These are phyloP conservation scores for Nasonia giraulti DNA, from an alignment of 1,140 invertebrate genomes.

Conservation along the genomic window DNA sequence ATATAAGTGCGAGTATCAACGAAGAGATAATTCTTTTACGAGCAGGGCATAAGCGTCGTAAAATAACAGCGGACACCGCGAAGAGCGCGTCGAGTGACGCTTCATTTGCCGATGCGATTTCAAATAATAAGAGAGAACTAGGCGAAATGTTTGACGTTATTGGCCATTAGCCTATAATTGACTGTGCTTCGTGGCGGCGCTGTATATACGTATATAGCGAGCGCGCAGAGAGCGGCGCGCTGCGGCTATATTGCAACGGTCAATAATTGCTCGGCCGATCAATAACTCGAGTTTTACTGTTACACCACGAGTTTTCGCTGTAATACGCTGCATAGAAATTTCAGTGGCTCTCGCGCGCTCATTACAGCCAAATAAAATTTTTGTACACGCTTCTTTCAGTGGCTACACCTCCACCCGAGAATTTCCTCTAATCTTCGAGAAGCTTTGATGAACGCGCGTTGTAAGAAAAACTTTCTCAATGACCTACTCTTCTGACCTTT, in stretches of 20 bases:
- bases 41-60: constrained; percentile 10
- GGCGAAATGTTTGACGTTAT: constrained; percentile 21
- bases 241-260: constrained; percentile 8
- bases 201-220: no score
- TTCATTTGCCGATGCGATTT: constrained; percentile 32
- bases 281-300: constrained; percentile 31
- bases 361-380: not conserved
- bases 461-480: constrained; percentile 45
- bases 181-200: not conserved
- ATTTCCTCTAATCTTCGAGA: constrained; percentile 40
- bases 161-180: constrained; percentile 38
- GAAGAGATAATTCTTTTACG: constrained; percentile 22
- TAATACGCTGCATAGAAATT: constrained; percentile 6
- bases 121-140: constrained; percentile 29
- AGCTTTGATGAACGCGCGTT: constrained; percentile 26
- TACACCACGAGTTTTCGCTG: constrained; percentile 7
- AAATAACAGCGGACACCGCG: not conserved
- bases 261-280: constrained; percentile 38
- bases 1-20: no score
- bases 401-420: not conserved
- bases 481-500: constrained; percentile 48
- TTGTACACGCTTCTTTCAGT: no score
- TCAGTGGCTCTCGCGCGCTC: not conserved
- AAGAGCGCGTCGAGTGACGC: not conserved
- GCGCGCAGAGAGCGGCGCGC: not conserved